Conservation (phyloP, 1,140 invertebrate species). For the Bombus turneri region DNA sequence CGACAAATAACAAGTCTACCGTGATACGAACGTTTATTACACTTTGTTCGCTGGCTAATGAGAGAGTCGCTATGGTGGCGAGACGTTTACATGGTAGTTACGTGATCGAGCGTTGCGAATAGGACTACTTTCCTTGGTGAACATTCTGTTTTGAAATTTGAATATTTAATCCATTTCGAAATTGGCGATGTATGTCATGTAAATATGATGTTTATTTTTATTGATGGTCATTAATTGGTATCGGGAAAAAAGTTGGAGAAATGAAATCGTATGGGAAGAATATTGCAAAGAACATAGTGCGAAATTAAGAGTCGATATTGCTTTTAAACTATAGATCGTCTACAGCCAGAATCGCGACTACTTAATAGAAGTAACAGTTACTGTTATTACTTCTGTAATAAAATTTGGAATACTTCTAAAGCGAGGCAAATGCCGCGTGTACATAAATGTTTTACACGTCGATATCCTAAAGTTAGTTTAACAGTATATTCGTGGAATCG, state of each 20-base stretch:
- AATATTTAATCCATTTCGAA: too few relatives aligned
- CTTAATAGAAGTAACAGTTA: not conserved
- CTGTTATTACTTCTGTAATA: not conserved
- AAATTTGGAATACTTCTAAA: not conserved
- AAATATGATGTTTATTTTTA: too few relatives aligned
- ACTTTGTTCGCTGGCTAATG: not conserved
- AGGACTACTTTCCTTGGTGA: not conserved
- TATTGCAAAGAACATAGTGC: too few relatives aligned
- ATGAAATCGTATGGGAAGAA: too few relatives aligned
- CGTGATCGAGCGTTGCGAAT: not conserved
- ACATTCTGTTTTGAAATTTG: not conserved
- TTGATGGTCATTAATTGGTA: too few relatives aligned
- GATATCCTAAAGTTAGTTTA: not conserved
- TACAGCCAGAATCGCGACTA: too few relatives aligned
- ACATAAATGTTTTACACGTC: too few relatives aligned
- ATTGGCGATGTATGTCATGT: too few relatives aligned
- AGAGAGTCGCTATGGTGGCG: not conserved
- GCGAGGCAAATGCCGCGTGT: not conserved
- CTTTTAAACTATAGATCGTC: too few relatives aligned
- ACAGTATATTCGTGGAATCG: not conserved
- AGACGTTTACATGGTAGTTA: not conserved
- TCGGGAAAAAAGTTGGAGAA: too few relatives aligned
- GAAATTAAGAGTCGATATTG: too few relatives aligned
- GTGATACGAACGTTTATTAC: slow-evolving; percentile 16
- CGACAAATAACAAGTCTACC: not conserved